phyloP scores from a whole-genome alignment of 2,797 vertebrate species.

The Graptemys geographica region DNA sequence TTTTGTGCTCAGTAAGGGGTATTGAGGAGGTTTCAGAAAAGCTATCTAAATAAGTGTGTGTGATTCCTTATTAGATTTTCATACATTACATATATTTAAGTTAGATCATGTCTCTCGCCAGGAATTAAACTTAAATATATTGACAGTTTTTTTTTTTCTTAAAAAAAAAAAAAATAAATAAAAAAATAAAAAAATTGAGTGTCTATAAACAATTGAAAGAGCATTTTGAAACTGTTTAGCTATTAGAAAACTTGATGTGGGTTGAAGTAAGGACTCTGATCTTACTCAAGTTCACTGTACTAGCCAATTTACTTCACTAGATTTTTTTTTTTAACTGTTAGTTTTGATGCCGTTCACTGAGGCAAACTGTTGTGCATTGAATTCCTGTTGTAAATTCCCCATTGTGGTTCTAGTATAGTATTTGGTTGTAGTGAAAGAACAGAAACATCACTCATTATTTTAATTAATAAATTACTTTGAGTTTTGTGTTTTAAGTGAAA shows the following conservation, averaged over 20 bases:
- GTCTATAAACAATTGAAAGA: neutral
- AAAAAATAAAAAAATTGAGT: neutral
- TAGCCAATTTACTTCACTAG: neutral
- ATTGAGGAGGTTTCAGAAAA: neutral
- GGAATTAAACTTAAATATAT: neutral
- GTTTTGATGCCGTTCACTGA: neutral
- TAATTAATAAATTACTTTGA: neutral
- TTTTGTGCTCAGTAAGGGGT: slow-evolving; percentile 4
- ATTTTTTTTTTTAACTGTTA: neutral
- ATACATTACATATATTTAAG: neutral
- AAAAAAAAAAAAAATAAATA: neutral
- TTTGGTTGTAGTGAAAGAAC: neutral
- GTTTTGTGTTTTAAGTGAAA: neutral
- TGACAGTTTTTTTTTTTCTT: neutral
- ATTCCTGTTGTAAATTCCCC: neutral
- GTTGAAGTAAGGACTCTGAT: neutral
- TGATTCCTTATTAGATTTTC: neutral
- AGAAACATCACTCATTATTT: neutral
- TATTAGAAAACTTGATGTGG: neutral
- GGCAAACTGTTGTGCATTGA: neutral
- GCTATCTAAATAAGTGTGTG: neutral
- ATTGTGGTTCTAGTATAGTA: neutral
- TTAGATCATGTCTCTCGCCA: neutral
- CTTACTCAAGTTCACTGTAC: neutral
- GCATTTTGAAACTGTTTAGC: neutral